These are phyloP conservation scores for Scartelaos histophorus DNA, from an alignment of 2,113 vertebrate species.

Conservation along the genomic window DNA sequence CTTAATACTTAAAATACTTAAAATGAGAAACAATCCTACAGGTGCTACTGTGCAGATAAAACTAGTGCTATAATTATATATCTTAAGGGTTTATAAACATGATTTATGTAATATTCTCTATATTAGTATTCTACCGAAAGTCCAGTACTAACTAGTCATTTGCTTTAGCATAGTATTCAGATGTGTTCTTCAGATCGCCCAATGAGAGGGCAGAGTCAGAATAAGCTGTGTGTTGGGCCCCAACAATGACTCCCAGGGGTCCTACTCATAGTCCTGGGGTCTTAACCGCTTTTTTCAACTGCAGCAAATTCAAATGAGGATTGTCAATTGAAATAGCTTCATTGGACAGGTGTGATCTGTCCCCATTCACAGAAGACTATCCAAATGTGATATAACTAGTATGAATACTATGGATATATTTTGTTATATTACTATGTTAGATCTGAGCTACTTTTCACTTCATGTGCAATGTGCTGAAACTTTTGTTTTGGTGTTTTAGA, in stretches of 20 bases:
- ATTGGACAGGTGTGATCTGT: slow-evolving; percentile 10
- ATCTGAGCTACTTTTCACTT: neutral
- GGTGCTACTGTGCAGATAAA: neutral
- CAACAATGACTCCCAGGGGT: slow-evolving; percentile 64
- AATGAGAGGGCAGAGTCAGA: slow-evolving; percentile 40
- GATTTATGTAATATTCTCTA: neutral
- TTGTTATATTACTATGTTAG: neutral
- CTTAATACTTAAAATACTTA: neutral
- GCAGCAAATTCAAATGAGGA: slow-evolving; percentile 22
- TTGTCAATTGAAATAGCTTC: slow-evolving; percentile 9
- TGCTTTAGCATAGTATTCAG: neutral
- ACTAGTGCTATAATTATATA: neutral
- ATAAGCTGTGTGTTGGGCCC: slow-evolving; percentile 45
- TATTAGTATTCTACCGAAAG: neutral
- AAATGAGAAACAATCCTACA: neutral
- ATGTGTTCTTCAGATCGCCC: slow-evolving; percentile 23
- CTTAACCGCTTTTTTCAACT: slow-evolving; percentile 30
- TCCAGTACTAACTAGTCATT: neutral
- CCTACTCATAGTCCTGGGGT: slow-evolving; percentile 28
- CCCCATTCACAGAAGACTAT: neutral
- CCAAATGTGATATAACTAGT: neutral
- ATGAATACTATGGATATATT: neutral
- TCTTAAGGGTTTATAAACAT: neutral
- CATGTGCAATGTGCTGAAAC: neutral
- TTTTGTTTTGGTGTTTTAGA: neutral